These are phyloP conservation scores for Donacobius atricapilla DNA, from an alignment of 2,113 vertebrate genomes.

Conservation along the genomic window DNA sequence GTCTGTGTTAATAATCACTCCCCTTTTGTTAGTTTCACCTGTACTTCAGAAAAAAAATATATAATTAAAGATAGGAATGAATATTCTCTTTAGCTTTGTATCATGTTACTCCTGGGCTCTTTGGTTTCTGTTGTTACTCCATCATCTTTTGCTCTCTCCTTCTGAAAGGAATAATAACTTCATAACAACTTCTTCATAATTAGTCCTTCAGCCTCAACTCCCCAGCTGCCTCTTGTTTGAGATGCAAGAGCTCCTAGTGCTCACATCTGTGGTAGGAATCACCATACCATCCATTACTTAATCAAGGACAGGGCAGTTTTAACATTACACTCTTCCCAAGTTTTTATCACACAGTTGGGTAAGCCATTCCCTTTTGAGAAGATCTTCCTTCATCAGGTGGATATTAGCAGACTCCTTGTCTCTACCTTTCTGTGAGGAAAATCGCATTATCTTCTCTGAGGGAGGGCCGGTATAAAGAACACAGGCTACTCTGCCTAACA, in stretches of 20 bases:
- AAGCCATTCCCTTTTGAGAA: neutral
- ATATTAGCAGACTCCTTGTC: neutral
- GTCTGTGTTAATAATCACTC: neutral
- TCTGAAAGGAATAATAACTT: neutral
- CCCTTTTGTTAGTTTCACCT: neutral
- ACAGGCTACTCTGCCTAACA: neutral
- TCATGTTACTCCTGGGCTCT: neutral
- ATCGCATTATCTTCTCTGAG: neutral
- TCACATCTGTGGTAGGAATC: neutral
- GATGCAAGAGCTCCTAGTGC: neutral
- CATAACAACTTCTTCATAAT: neutral
- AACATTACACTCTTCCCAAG: neutral
- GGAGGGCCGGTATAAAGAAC: neutral
- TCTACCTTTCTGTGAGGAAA: neutral
- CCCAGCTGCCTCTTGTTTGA: neutral
- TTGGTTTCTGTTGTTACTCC: neutral
- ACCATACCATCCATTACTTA: neutral
- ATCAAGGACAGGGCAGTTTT: neutral
- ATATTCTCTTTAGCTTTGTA: neutral
- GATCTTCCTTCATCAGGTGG: neutral
- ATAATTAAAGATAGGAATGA: neutral
- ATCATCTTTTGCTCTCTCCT: neutral
- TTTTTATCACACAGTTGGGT: neutral
- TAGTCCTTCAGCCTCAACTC: neutral
- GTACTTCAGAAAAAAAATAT: neutral